Evolutionary conservation across 1,140 invertebrate genomes (phyloP).

Genomic region (Zaprionus inermis): DNA sequence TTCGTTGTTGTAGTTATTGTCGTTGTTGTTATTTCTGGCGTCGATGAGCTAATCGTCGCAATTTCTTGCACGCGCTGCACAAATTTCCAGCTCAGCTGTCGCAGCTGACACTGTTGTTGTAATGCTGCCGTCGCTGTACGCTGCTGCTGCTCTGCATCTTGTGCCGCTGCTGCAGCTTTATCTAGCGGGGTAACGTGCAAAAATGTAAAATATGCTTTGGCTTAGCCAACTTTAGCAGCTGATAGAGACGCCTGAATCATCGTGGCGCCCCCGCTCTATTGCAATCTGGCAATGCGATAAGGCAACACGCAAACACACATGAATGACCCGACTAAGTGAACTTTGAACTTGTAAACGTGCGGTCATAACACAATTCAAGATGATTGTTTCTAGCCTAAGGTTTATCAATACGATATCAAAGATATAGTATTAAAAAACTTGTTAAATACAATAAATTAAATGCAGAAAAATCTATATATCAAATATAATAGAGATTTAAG

Average conservation of each 20-base stretch:
- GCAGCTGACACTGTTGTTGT: constrained; percentile 33
- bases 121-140: constrained; percentile 20
- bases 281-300: constrained; percentile 24
- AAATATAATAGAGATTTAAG: too few species aligned
- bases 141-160: constrained; percentile 33
- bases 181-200: constrained; percentile 59
- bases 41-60: constrained; percentile 74
- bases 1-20: constrained; percentile 15
- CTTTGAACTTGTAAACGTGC: constrained; percentile 8
- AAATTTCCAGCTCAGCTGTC: constrained; percentile 64
- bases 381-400: too few species aligned
- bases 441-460: too few species aligned
- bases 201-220: constrained; percentile 45
- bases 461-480: too few species aligned
- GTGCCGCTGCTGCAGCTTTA: constrained; percentile 21
- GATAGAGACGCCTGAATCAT: constrained; percentile 43
- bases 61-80: constrained; percentile 76
- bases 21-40: constrained; percentile 50
- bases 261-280: constrained; percentile 27
- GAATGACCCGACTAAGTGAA: neutral
- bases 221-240: constrained; percentile 22
- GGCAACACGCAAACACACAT: neutral
- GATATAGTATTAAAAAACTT: too few species aligned
- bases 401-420: too few species aligned
- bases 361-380: neutral